Evolutionary conservation across 2,113 vertebrate species (phyloP).

Genomic region (Hippocampus guttulatus): DNA sequence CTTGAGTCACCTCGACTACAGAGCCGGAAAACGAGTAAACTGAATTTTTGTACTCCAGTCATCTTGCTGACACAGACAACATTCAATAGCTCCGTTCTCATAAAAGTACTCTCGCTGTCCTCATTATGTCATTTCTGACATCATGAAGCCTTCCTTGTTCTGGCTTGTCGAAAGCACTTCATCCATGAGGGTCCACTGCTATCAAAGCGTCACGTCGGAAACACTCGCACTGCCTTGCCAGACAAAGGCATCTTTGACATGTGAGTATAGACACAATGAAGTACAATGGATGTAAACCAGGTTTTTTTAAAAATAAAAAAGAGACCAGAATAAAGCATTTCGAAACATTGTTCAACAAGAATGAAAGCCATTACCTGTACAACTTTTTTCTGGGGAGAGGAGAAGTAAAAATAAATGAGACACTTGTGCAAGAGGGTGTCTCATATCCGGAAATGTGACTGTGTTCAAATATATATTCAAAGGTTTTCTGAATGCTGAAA

Average conservation of each 20-base stretch:
- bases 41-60: constrained; percentile 6
- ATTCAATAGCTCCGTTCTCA: constrained; percentile 23
- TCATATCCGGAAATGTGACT: no score
- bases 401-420: no score
- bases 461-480: no score
- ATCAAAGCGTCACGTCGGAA: constrained; percentile 57
- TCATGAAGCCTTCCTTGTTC: constrained; percentile 51
- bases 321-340: not conserved
- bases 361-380: not conserved
- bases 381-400: no score
- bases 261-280: not conserved
- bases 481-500: no score
- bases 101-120: constrained; percentile 55
- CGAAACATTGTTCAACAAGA: not conserved
- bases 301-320: not conserved
- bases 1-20: not conserved
- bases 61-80: constrained; percentile 16
- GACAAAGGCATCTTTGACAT: not conserved
- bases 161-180: constrained; percentile 44
- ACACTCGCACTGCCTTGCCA: constrained; percentile 42
- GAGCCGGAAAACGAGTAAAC: constrained; percentile 12
- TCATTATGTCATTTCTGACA: constrained; percentile 67
- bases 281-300: not conserved
- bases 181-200: constrained; percentile 51
- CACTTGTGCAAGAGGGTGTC: no score